Base-by-base conservation (phyloP, 2,113 vertebrate genomes). In the Egretta garzetta region DNA sequence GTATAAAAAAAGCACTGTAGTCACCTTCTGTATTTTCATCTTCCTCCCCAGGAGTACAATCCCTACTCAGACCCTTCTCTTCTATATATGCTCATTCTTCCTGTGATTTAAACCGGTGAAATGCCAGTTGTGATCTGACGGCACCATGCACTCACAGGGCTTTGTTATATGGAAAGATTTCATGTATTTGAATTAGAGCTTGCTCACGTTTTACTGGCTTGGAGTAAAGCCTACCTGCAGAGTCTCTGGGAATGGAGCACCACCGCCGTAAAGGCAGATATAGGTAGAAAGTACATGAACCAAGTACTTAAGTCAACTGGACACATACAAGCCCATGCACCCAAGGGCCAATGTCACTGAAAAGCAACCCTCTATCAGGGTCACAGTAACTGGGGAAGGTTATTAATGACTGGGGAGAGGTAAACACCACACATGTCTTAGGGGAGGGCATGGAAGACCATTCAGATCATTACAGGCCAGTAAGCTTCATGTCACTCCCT, bases 251-350 rank as follows among this genome's bases (percentile, higher is more conserved):
- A 74, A 63, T 1, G 10, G 19, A 58, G 30, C 22, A 63, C 20
- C 21, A 74, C 30, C 0, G 0, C 35, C 1, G 0, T 17, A 59
- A 49, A 59, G 27, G 68, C 24, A 39, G 59, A 45, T 17, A 32
- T 5, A 26, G 19, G 35, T 28, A 67, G 19, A 16, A 12, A 83
- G 26, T 8, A 50, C 10, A 12, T 4, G 2, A 72, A 75, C 21
- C 41, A 66, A 45, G 27, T 39, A 76, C 35, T 56, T 50, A 19
- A 7, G 53, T 66, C 49, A 82, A 24, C 24, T 10, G 16, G 35
- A 62, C 18, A 62, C 32, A 55, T 2, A 39, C 3, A 73, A 73
- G 18, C 30, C 55, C 59, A 62, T 2, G 8, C 11, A 72, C 22
- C 21, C 50, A 80, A 45, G 20, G n/a, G 62, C 28, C 41, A 63